Conservation (phyloP, 53 echinoderm and acorn worm species). For the Holothuria scabra region DNA sequence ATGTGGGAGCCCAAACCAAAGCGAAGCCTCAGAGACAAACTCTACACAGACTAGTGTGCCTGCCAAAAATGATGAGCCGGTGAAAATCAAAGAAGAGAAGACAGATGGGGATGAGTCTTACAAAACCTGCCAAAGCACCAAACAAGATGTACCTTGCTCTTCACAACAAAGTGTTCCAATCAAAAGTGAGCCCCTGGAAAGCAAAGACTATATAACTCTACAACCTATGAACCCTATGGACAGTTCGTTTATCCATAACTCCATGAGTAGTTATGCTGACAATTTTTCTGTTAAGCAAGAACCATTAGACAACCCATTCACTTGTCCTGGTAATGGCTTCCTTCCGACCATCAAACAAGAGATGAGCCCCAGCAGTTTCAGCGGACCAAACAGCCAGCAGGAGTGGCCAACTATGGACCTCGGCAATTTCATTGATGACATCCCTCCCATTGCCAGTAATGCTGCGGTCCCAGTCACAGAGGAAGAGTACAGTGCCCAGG, state of each 20-base stretch:
- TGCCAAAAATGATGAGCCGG: conserved; percentile 19
- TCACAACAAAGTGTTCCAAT: conserved; percentile 24
- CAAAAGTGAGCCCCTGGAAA: conserved; percentile 37
- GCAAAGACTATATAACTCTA: conserved; percentile 52
- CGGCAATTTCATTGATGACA: conserved; percentile 93
- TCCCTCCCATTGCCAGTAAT: conserved; percentile 76
- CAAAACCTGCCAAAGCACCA: conserved; percentile 48
- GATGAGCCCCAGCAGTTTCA: conserved; percentile 27
- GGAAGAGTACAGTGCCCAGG: conserved; percentile 37
- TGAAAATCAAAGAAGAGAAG: conserved; percentile 51
- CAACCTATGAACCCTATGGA: conserved; percentile 53
- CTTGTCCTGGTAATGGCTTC: conserved; percentile 32
- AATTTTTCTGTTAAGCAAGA: conserved; percentile 36
- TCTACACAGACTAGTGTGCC: conserved; percentile 53
- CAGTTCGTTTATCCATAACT: conserved; percentile 28
- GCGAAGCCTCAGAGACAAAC: conserved; percentile 64
- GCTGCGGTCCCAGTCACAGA: conserved; percentile 48
- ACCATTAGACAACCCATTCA: conserved; percentile 9
- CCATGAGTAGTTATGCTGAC: conserved; percentile 27
- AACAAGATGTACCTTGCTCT: conserved; percentile 37
- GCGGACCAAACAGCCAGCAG: conserved; percentile 46
- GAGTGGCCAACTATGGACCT: conserved; percentile 56
- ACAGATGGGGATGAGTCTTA: conserved; percentile 28
- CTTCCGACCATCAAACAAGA: conserved; percentile 49
- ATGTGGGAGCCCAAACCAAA: conserved; percentile 63